Conservation (phyloP, 2,113 vertebrate genomes). For the Aegypius monachus region DNA sequence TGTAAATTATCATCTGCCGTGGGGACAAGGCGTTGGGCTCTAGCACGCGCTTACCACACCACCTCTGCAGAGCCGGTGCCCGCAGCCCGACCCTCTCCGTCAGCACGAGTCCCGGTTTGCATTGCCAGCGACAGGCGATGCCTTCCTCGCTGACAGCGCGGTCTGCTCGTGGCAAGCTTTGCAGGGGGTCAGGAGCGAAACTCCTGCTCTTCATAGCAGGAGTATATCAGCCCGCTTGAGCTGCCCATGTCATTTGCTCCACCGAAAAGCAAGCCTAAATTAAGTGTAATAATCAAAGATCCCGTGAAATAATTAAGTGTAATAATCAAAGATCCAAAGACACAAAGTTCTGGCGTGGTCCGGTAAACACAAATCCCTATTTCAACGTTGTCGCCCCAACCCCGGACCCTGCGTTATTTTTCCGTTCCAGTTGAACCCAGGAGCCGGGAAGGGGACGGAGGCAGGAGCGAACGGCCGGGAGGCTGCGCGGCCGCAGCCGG, state of each 20-base stretch:
- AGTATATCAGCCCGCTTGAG: not conserved
- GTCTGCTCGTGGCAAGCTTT: not conserved
- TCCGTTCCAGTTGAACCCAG: not conserved
- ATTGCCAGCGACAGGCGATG: rapidly evolving
- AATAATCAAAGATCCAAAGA: not conserved
- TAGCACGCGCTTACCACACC: rapidly evolving
- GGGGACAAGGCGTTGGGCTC: rapidly evolving
- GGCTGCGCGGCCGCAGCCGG: not conserved
- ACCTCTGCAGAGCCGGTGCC: not conserved
- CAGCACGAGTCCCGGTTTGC: rapidly evolving
- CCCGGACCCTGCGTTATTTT: not conserved
- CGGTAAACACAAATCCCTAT: rapidly evolving
- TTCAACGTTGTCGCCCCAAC: not conserved
- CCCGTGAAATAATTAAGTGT: rapidly evolving
- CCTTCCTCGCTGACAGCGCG: rapidly evolving
- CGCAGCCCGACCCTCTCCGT: rapidly evolving
- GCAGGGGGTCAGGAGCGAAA: not conserved
- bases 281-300: not conserved
- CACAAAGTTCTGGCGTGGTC: rapidly evolving
- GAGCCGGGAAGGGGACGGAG: not conserved
- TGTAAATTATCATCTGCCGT: not conserved
- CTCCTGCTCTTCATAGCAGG: not conserved
- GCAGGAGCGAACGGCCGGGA: not conserved
- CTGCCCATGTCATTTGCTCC: not conserved
- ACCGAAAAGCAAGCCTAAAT: not conserved